Conservation (phyloP, 92 coral and sea anemone genomes). For the Epizoanthus ramosus region DNA sequence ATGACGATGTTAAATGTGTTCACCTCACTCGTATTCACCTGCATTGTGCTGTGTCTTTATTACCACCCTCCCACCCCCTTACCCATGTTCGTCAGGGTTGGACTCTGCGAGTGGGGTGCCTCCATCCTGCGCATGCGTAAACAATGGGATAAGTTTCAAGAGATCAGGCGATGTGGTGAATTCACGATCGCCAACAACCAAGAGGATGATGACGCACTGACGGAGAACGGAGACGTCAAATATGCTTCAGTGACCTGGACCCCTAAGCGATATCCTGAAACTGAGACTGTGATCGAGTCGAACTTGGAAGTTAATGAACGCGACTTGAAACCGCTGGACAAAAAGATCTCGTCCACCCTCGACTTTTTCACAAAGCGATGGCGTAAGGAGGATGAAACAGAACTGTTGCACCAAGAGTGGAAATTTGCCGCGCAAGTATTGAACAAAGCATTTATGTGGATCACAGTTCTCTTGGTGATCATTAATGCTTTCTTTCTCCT, state of each 20-base stretch:
- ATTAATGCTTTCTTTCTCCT: slow-evolving; percentile 65
- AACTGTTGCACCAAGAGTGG: slow-evolving; percentile 78
- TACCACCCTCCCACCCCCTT: slow-evolving; percentile 59
- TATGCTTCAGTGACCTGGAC: slow-evolving; percentile 35
- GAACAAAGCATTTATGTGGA: slow-evolving; percentile 80
- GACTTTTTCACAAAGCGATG: slow-evolving; percentile 51
- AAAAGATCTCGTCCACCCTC: slow-evolving; percentile 10
- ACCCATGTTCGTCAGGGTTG: slow-evolving; percentile 56
- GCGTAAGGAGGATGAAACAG: slow-evolving; percentile 56
- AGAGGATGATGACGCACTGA: slow-evolving; percentile 1
- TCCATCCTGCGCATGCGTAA: slow-evolving; percentile 61
- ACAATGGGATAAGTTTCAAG: slow-evolving; percentile 69
- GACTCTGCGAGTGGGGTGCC: slow-evolving; percentile 77
- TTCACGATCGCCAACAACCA: background rate
- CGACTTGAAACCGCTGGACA: slow-evolving; percentile 21
- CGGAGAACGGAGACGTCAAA: slow-evolving; percentile 29
- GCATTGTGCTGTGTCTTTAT: slow-evolving; percentile 71
- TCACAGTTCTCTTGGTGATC: slow-evolving; percentile 54
- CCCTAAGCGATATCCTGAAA: slow-evolving; percentile 21
- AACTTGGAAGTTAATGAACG: background rate
- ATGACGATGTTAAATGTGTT: slow-evolving; percentile 86
- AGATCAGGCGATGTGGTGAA: slow-evolving; percentile 57
- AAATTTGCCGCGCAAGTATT: slow-evolving; percentile 78
- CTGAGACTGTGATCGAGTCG: slow-evolving; percentile 32
- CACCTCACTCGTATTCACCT: slow-evolving; percentile 77